Evolutionary conservation across 1,140 invertebrate genomes (phyloP), one percentile per base, ranked within the genome.

Genomic region (Microplitis demolitor): DNA sequence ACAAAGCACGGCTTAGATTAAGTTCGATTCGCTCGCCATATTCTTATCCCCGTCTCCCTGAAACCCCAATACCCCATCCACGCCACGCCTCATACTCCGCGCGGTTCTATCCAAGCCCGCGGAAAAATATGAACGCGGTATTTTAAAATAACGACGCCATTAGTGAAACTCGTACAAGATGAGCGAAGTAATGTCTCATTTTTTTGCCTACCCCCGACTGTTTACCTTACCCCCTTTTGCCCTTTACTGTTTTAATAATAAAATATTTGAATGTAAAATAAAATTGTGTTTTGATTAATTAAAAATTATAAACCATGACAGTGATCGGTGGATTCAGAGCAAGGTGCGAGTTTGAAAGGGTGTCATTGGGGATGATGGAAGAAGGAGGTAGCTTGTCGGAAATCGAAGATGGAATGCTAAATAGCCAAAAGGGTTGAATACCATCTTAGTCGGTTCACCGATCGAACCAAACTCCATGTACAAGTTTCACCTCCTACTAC

Each of bases 401-500:
- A 85, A 87, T 87, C 84, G 84, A 87, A 87, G 84, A 84, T 83
- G 80, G 85, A 86, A 87, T 87, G 85, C 81, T 86, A 87, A 87
- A 83, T 82, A 87, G 85, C 78, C 80, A 79, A 87, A 87, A 84
- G 85, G 85, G 63, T 87, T 87, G 79, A 84, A 82, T 80, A 74
- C 81, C 67, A 70, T 64, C 79, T 77, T 80, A 77, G 79, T 80
- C 66, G 80, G 74, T 79, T 77, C 72, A 74, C 72, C 75, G 78
- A 76, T 76, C 71, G 74, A 73, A 78, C 75, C 75, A 56, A 66
- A 66, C 34, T 37, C 53, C 70, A 11, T 76, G 76, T 79, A 77
- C 72, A n/a, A 37, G 63, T 66, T 45, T 50, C 37, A 66, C 13
- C 39, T 11, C 39, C 39, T 45, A 9, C 39, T 11, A 9, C 39